Conservation (phyloP, 2,113 vertebrate species). For the Sylvia atricapilla region DNA sequence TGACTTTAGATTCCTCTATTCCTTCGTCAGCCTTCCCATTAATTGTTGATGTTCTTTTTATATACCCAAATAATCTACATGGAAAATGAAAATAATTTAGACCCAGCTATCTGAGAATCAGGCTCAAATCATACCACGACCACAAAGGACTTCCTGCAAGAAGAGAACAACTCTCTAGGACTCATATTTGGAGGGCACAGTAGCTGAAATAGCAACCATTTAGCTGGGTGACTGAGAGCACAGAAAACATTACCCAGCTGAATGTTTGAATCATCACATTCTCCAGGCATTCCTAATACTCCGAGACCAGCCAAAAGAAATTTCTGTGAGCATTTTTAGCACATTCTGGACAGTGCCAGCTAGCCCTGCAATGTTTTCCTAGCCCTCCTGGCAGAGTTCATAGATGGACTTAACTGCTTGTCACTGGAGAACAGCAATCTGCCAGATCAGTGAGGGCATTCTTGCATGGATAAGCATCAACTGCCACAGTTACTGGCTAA, state of each 20-base stretch:
- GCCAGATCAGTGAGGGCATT: not conserved
- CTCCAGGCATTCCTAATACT: not conserved
- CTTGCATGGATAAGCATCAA: not conserved
- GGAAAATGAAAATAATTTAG: constrained; percentile 6
- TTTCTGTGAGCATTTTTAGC: not conserved
- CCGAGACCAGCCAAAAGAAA: not conserved
- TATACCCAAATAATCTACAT: not conserved
- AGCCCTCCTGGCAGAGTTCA: not conserved
- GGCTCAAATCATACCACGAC: not conserved
- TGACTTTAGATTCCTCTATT: not conserved
- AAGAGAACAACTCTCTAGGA: not conserved
- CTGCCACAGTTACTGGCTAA: not conserved
- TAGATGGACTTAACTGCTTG: not conserved
- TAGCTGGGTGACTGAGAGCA: not conserved
- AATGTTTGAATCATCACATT: not conserved
- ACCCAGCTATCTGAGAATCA: not conserved
- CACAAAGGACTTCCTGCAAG: not conserved
- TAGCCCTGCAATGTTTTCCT: not conserved
- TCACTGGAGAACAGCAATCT: not conserved
- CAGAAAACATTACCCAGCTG: not conserved
- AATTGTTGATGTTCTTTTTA: not conserved
- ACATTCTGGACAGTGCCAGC: not conserved
- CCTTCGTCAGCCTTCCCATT: not conserved
- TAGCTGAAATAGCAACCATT: not conserved
- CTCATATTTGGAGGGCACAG: not conserved